Evolutionary conservation across 2,888 invertebrate genomes (phyloP).

Genomic region (Papilio gigon): DNA sequence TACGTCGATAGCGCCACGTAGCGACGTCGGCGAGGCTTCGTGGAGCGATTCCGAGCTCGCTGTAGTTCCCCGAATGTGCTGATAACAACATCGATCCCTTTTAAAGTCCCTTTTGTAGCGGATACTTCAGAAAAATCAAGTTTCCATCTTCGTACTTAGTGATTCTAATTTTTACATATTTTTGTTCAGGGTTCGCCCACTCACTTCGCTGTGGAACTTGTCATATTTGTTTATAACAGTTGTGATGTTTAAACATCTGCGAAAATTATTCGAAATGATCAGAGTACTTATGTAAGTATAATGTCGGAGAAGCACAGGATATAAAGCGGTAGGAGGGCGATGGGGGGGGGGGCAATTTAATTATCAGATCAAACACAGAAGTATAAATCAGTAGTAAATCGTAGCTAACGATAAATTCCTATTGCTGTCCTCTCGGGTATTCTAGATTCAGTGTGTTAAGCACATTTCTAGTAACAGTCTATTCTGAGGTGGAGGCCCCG

Average conservation of each 20-base stretch:
- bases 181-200: too few species aligned
- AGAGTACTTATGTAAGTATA: too few species aligned
- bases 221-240: not conserved
- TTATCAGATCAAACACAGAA: not conserved
- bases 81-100: conserved; percentile 18
- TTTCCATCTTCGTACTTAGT: not conserved
- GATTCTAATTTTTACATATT: not conserved
- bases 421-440: not conserved
- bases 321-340: too few species aligned
- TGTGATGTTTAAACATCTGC: too few species aligned
- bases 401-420: not conserved
- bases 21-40: conserved; percentile 8
- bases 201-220: too few species aligned
- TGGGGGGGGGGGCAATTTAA: not conserved
- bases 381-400: not conserved
- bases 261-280: too few species aligned
- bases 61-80: conserved; percentile 16
- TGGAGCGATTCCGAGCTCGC: conserved; percentile 13
- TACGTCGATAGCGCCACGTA: conserved; percentile 16
- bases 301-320: too few species aligned
- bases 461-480: conserved; percentile 1
- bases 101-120: conserved; percentile 5
- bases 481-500: not conserved
- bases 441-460: not conserved
- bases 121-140: conserved; percentile 14